Conservation (phyloP, 1,140 invertebrate genomes). For the Cydia pomonella region DNA sequence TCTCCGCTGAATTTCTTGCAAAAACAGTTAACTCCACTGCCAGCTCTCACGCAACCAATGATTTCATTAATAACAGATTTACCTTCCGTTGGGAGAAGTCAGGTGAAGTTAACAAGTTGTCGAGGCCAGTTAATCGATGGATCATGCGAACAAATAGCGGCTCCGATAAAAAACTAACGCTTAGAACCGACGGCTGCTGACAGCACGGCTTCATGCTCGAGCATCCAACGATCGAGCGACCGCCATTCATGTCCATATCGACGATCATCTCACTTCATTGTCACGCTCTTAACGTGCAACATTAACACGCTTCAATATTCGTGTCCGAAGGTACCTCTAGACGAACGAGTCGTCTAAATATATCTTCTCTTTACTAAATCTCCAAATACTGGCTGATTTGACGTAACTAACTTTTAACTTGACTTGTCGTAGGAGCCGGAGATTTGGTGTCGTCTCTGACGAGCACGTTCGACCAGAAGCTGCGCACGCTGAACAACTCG, state of each 20-base stretch:
- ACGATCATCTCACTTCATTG: conserved; percentile 46
- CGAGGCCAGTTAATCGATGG: background rate
- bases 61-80: background rate
- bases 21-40: background rate
- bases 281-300: conserved; percentile 46
- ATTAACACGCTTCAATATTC: conserved; percentile 65
- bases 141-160: conserved; percentile 47
- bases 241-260: conserved; percentile 55
- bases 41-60: background rate
- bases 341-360: background rate
- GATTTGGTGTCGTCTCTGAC: conserved; percentile 85
- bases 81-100: background rate
- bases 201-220: conserved; percentile 67
- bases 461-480: conserved; percentile 85
- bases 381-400: no score
- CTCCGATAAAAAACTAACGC: conserved; percentile 64
- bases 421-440: conserved; percentile 72
- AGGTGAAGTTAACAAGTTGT: background rate
- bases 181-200: conserved; percentile 60
- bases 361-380: conserved; percentile 22
- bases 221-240: conserved; percentile 45
- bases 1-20: background rate
- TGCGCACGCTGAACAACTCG: conserved; percentile 79
- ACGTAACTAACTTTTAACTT: background rate
- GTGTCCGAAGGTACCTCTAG: conserved; percentile 39